Evolutionary conservation across 2,888 invertebrate genomes (phyloP), one percentile per base, ranked within the genome.

Genomic region (Drosophila seclusa): DNA sequence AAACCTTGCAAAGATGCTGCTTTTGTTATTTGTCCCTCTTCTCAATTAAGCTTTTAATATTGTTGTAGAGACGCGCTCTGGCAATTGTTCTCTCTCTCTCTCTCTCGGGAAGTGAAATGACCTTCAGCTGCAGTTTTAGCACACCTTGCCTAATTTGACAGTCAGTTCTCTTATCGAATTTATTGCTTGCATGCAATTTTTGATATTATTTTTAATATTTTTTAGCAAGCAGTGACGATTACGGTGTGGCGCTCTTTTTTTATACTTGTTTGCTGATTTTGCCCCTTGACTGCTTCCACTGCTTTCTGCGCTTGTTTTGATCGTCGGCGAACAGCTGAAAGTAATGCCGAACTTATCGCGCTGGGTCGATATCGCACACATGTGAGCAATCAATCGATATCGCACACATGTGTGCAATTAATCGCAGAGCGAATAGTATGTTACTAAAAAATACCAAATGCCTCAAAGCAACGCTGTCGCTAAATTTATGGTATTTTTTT

Each of bases 261-360:
- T 27, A 24, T 27, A 24, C 6, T 48, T 34, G 36, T 57, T 34
- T 11, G 6, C n/a, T 50, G 11, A n/a, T 11, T 32, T 32, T 32
- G n/a, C n/a, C 18, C 21, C 29, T 21, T 16, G 24, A 7, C 27
- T n/a, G 27, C 4, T 55, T 27, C n/a, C 45, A 45, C 21, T n/a
- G 38, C 13, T 40, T 65, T 45, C 10, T n/a, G 27, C 45, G 59
- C 13, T 62, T 73, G 58, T 76, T 76, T 70, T 70, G 77, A 31
- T 38, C 57, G 34, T 34, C 38, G 21, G 29, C 42, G 40, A 76
- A 60, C 73, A 74, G 73, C 73, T 74, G 73, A 49, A 71, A 29
- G 1, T 4, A 24, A 29, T 27, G 68, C 13, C 36, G 18, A 31
- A 11, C 31, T 45, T 52, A 53, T 53, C 57, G 57, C 27, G 57